Conservation (phyloP, 2,888 invertebrate genomes). For the Drosophila gaucha region DNA sequence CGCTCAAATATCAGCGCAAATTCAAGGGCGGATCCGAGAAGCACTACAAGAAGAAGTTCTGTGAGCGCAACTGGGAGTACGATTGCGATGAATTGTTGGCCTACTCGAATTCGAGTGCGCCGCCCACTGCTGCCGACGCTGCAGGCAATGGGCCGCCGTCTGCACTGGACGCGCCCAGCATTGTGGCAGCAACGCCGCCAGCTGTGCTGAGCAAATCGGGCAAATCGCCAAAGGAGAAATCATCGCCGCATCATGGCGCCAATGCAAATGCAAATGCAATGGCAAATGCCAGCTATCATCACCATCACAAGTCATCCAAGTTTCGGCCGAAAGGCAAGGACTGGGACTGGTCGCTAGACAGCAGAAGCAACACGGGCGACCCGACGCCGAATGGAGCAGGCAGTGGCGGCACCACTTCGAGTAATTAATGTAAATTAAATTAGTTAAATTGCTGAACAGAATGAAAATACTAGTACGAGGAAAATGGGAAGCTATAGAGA, state of each 20-base stretch:
- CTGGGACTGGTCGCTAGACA: slow-evolving; percentile 88
- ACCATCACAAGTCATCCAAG: slow-evolving; percentile 87
- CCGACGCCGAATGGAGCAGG: slow-evolving; percentile 36
- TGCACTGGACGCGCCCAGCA: slow-evolving; percentile 29
- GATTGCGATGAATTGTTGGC: slow-evolving; percentile 81
- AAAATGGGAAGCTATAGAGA: slow-evolving; percentile 5
- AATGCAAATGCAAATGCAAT: slow-evolving; percentile 37
- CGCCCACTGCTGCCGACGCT: slow-evolving; percentile 80
- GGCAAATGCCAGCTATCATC: slow-evolving; percentile 53
- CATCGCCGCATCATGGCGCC: slow-evolving; percentile 54
- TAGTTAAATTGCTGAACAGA: slow-evolving; percentile 73
- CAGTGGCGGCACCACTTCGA: slow-evolving; percentile 64
- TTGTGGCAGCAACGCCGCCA: slow-evolving; percentile 23
- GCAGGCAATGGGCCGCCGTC: slow-evolving; percentile 70
- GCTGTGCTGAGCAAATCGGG: slow-evolving; percentile 40
- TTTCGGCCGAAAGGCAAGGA: slow-evolving; percentile 90
- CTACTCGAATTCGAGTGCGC: slow-evolving; percentile 78
- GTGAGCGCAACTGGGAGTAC: slow-evolving; percentile 90
- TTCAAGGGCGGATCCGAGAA: slow-evolving; percentile 85
- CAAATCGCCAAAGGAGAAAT: slow-evolving; percentile 67
- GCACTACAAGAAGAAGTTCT: slow-evolving; percentile 94
- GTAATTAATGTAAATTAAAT: slow-evolving; percentile 76
- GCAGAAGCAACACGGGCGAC: slow-evolving; percentile 74
- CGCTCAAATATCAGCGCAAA: slow-evolving; percentile 87
- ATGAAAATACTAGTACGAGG: slow-evolving; percentile 12